Evolutionary conservation across 30 jellyfish, hydroid and myxozoan species (phyloP), one percentile per base, ranked within the genome.

Genomic region (Catostylus mosaicus): DNA sequence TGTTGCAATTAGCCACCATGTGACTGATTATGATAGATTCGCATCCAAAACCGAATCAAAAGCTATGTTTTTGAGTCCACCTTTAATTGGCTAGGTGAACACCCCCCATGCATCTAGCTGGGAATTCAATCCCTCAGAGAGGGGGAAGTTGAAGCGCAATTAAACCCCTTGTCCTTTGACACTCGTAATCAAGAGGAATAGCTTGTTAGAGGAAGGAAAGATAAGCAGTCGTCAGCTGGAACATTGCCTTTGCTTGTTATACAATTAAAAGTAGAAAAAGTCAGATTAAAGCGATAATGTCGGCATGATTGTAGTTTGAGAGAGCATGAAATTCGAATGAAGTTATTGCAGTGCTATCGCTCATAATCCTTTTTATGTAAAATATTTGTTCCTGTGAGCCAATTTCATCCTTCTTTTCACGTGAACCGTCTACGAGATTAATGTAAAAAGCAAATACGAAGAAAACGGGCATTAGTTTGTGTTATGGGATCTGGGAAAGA

Each of bases 251-350:
- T 65, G 77, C 38, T 65, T 65, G 77, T 30, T 27, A 7, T 65
- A 31, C 24, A 31, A 29, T 65, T 65, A 65, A 65, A n/a, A n/a
- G 10, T 4, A 36, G 31, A 65, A 30, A 31, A 4, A 36, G 27
- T 18, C 59, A 31, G 57, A 27, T 65, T 65, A 65, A 5, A 65
- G 14, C 27, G 5, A 5, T 33, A 27, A 16, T 36, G 77, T 65
- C 77, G 77, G 77, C 77, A 36, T 31, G 51, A 65, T 54, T 65
- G 77, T 12, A 65, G 77, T 65, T 65, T 33, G 77, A 65, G 77
- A 65, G 59, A 19, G 57, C 56, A 31, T 31, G 57, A 65, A 65
- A 9, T 65, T 65, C 46, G 31, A 65, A 65, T 65, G 77, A 65
- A 30, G 57, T 65, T 65, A 30, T 65, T 36, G 30, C 77, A 65